Percentiles rank a stretch among this genome's conserved stretches.
Evolutionary conservation across 2,113 vertebrate genomes (phyloP).

Genomic region (Barbus barbus): DNA sequence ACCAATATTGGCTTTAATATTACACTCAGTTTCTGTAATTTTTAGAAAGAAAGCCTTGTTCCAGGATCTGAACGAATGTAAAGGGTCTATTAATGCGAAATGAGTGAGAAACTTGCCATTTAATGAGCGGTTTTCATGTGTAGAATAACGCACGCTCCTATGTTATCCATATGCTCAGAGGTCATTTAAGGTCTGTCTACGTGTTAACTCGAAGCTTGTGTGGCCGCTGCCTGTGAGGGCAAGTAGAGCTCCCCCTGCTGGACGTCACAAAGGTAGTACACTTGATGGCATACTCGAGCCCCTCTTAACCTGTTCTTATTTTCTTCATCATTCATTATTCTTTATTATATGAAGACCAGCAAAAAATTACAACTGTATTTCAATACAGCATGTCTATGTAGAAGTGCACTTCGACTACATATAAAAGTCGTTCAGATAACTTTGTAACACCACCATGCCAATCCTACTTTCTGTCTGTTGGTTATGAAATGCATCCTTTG

Average conservation of each 20-base stretch:
- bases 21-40: neutral
- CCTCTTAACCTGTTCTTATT: neutral
- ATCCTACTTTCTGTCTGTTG: neutral
- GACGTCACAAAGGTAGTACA: conserved; percentile 1
- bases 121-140: neutral
- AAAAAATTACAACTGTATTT: neutral
- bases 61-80: neutral
- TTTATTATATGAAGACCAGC: neutral
- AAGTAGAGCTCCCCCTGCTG: conserved; percentile 53
- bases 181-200: conserved; percentile 51
- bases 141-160: neutral
- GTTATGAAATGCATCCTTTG: neutral
- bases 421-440: neutral
- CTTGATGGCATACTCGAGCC: neutral
- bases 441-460: too few species aligned
- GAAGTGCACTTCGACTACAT: neutral
- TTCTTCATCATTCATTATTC: neutral
- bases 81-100: neutral
- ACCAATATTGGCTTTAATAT: neutral
- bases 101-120: neutral
- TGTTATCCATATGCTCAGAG: conserved; percentile 35
- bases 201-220: conserved; percentile 4
- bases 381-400: neutral
- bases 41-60: neutral
- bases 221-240: conserved; percentile 14